Evolutionary conservation across 1,140 invertebrate species (phyloP).

Genomic region (Zaprionus africanus): DNA sequence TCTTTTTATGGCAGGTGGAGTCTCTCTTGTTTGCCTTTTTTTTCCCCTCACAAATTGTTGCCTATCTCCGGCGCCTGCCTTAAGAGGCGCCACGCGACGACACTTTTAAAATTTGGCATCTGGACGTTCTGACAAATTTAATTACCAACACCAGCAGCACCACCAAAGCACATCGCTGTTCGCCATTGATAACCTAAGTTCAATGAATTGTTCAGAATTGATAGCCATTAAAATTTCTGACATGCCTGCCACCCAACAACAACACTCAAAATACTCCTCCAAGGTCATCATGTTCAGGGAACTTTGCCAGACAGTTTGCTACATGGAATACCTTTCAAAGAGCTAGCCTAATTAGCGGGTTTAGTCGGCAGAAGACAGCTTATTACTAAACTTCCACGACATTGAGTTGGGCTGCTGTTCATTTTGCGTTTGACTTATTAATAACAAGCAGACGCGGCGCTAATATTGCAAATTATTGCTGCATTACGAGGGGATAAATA

Average conservation of each 20-base stretch:
- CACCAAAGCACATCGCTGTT: constrained; percentile 41
- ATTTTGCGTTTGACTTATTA: neutral
- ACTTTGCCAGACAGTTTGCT: constrained; percentile 9
- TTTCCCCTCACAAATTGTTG: constrained; percentile 34
- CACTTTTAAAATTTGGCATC: constrained; percentile 46
- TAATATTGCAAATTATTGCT: constrained; percentile 1
- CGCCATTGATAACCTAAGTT: constrained; percentile 66
- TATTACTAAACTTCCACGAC: neutral
- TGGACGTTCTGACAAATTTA: constrained; percentile 71
- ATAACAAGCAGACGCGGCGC: neutral
- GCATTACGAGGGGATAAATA: neutral
- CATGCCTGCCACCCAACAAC: constrained; percentile 46
- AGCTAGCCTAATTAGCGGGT: constrained; percentile 24
- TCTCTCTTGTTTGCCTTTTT: neutral
- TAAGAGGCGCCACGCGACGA: constrained; percentile 23
- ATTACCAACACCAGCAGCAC: constrained; percentile 61
- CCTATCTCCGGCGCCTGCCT: constrained; percentile 61
- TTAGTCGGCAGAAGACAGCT: neutral
- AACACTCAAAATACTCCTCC: constrained; percentile 19
- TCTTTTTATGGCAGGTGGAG: neutral
- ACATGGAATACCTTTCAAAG: constrained; percentile 26
- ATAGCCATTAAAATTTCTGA: constrained; percentile 67
- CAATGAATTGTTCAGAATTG: constrained; percentile 63
- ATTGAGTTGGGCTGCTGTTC: neutral
- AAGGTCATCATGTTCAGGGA: constrained; percentile 51